Base-by-base conservation (phyloP, 2,797 vertebrate species). In the Microctenopoma lineatum region DNA sequence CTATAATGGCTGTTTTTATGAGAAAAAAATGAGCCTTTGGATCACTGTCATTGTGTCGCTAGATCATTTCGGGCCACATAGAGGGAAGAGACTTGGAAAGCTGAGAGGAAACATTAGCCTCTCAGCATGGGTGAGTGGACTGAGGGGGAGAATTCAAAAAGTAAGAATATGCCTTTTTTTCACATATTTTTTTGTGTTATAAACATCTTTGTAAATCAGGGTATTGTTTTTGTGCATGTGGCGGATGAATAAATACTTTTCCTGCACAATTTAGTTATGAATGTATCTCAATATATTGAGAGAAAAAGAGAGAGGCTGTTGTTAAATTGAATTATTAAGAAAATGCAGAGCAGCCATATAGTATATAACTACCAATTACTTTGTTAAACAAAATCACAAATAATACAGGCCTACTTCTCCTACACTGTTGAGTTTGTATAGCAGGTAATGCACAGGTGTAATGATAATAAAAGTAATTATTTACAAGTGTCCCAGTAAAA, bases 101-200 rank as follows among this genome's bases (percentile, higher is more conserved):
- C 71, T 72, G 71, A 80, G 70, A 75, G 62, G 77, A 87, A 76
- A 80, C 59, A 88, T 89, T 88, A 85, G 70, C 76, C 75, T 86
- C 87, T 75, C 88, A 86, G 86, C 85, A 83, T 81, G 84, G 60
- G 69, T 80, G 73, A 84, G 75, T 39, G 68, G 73, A 84, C 79
- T 77, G 83, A 67, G 41, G 62, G 48, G 44, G 66, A 66, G 55
- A 62, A 73, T 64, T 80, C 60, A 67, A 70, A 41, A 71, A 72
- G 18, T 38, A 76, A 25, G 53, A 77, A 75, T 80, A 73, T 72
- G 54, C 60, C n/a, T 73, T 81, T 51, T 66, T 56, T 42, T 48
- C 58, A 41, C 55, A 52, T 48, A 53, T 83, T 27, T 73, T 75
- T 82, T 84, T 75, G 13, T 79, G 71, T 53, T 41, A 56, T 69